Evolutionary conservation across 2,797 vertebrate genomes (phyloP).

Genomic region (Threskiornis aethiopicus): DNA sequence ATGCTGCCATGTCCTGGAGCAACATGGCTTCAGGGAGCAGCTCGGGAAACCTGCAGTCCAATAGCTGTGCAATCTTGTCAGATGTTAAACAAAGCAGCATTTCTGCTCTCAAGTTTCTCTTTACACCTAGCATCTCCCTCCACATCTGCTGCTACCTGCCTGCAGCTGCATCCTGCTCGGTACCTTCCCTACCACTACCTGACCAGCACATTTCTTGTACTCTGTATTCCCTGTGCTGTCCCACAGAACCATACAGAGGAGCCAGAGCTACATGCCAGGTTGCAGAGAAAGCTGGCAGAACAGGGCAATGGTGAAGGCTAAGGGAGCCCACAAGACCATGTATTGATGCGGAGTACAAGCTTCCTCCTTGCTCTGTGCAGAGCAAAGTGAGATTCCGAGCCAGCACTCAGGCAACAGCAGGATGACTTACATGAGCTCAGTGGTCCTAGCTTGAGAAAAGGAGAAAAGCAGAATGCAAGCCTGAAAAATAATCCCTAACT

Average conservation of each 20-base stretch:
- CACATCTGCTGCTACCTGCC: not conserved
- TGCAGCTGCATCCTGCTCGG: not conserved
- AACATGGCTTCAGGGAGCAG: not conserved
- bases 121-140: not conserved
- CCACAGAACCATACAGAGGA: not conserved
- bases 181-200: too few species aligned
- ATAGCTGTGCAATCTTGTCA: not conserved
- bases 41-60: not conserved
- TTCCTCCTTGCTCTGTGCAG: not conserved
- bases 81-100: not conserved
- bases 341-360: not conserved
- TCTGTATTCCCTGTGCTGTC: not conserved
- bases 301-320: not conserved
- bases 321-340: not conserved
- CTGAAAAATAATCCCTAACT: not conserved
- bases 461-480: not conserved
- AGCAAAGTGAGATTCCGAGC: not conserved
- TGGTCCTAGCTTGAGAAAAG: not conserved
- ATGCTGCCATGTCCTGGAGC: not conserved
- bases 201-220: not conserved
- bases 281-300: not conserved
- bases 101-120: not conserved
- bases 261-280: not conserved
- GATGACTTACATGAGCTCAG: not conserved
- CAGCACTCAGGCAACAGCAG: not conserved